Base-by-base conservation (phyloP, 2,888 invertebrate species). In the Lasioglossum calceatum region DNA sequence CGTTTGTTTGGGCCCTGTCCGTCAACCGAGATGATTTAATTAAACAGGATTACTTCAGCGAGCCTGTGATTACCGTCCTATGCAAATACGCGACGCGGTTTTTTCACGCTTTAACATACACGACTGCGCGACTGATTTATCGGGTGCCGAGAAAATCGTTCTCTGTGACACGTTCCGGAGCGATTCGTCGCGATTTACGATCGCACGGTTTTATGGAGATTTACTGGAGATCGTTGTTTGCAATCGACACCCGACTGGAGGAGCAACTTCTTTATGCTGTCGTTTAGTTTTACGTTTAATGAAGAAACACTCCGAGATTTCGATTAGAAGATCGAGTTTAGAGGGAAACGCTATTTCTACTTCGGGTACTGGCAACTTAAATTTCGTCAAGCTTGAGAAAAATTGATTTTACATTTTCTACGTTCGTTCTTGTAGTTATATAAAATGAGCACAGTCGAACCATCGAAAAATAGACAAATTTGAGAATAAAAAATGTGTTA, bases 1-100 rank as follows among this genome's bases (percentile, higher is more conserved):
- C 61, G 36, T 39, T 16, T 54, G 54, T 54, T 23, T 23, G 23
- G 73, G 61, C 47, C 42, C 39, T 80, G 80, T 73, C 72, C 82
- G 72, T 81, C 86, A 58, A 76, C 70, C 36, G 76, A 36, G 77
- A 64, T 81, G 61, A 77, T 86, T 82, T 78, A 78, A 87, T 86
- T 81, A 71, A 47, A 36, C 42, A n/a, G 42, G 71, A 87, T 82
- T 87, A 77, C 47, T 77, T 71, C 70, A 81, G 70, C 80, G 32
- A 44, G 70, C 77, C 16, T 44, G 27, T 72, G 50, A 84, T 81
- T 73, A 67, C 50, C 54, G 19, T 2, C 5, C 36, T 50, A 47
- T 42, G 70, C 58, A 79, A 75, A 75, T 70, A 42, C 27, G 19
- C 16, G 14, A 54, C 16, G 19, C 10, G 16, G 3, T 44, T 16